Evolutionary conservation across 1,140 invertebrate genomes (phyloP), one percentile per base, ranked within the genome.

Genomic region (Bombus pascuorum): DNA sequence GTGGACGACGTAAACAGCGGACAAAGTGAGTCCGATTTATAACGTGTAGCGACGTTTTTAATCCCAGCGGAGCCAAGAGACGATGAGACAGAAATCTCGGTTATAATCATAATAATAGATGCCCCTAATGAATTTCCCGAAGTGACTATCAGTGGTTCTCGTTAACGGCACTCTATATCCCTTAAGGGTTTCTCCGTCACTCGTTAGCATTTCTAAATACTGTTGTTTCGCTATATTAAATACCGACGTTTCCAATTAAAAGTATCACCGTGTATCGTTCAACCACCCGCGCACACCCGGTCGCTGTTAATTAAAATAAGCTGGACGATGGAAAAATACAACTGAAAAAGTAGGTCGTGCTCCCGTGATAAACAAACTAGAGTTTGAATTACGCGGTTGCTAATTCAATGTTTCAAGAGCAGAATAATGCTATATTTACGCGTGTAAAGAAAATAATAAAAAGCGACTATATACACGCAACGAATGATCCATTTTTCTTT

Each of bases 191-290:
- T 42, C 42, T 68, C 42, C 39, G n/a, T 42, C 32, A 28, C 66
- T 71, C 78, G 78, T 78, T 78, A 66, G n/a, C 76, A 28, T 9
- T 42, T 71, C 47, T 81, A 70, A 53, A 37, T 57, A 34, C 34
- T 12, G 15, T 57, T 34, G 42, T 57, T 39, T 47, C 66, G 44
- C 15, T n/a, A 53, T 81, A 81, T 81, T 81, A 53, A 81, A 71
- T 57, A 81, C 66, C 66, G 66, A 81, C 78, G 44, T 39, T 66
- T 81, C 78, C 78, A 81, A 81, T 81, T 81, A 81, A 81, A 81
- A 71, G 25, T 81, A 71, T 81, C 78, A 25, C 25, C 42, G 34
- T n/a, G 22, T 32, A 25, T 18, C n/a, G 59, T 34, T 80, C 66
- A n/a, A 22, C 32, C 13, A 22, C 6, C 25, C 22, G 12, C 34